Base-by-base conservation (phyloP, 2,888 invertebrate genomes). In the Campoplex capitator region DNA sequence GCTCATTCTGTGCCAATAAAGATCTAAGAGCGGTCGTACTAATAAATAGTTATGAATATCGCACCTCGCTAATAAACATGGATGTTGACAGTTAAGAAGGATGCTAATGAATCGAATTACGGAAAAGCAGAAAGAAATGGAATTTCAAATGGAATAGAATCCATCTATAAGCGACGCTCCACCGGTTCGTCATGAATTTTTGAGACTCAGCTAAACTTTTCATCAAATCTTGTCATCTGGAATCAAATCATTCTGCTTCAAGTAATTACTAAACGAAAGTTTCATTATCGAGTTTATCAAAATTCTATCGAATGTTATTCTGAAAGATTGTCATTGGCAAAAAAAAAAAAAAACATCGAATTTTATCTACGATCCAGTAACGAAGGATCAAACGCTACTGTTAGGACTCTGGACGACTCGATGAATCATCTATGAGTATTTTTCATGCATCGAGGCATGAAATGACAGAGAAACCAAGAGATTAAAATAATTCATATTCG, bases 41-140 rank as follows among this genome's bases (percentile, higher is more conserved):
- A 78, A 78, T 38, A 65, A 42, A 77, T 78, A 70, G 75, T 87
- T 75, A 84, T 84, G 81, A 84, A 81, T 85, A 87, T 88, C 81
- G 75, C 82, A 87, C 51, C 75, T 54, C 62, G 81, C 80, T 88
- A 81, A 86, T 86, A 83, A 75, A 81, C 77, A 77, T 82, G 83
- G 86, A 80, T 88, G 80, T 81, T 83, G 81, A 51, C 54, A 38
- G 35, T 58, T 32, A 38, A 23, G 51, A 38, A 80, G 67, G 54
- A 65, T 35, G 65, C 77, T 71, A 54, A 73, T 71, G 11, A 56
- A 48, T 67, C 45, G 81, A 81, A 28, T 54, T 3, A 75, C 16
- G 11, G 16, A 65, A 71, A n/a, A 13, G 32, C 8, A 56, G 3
- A n/a, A 56, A 65, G 9, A 42, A 28, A 9, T 62, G 13, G 28